Evolutionary conservation across 2,113 vertebrate species (phyloP), one percentile per base, ranked within the genome.

Genomic region (Malurus alboscapulatus): DNA sequence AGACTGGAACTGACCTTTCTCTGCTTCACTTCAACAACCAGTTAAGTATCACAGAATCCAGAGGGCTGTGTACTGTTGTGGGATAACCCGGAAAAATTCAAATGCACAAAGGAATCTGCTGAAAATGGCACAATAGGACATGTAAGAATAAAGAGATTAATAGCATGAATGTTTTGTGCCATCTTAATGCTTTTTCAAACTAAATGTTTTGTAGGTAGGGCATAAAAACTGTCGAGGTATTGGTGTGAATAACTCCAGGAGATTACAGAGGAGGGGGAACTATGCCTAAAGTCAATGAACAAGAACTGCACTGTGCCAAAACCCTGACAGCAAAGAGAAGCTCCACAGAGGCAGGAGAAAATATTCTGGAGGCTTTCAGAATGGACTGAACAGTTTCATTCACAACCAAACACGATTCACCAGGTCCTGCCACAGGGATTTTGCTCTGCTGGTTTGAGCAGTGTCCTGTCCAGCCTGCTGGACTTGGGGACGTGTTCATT

Each of bases 51-150:
- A 66, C 1, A 25, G 42, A 74, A 48, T 26, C 16, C 8, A 76
- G 0, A 65, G 26, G 26, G 13, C 8, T 27, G 4, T 21, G 55
- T 12, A 27, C 6, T 6, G 5, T 4, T 71, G 12, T 50, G 32
- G 25, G 14, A 63, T 32, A 69, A 50, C 15, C 7, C 6, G 27
- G 22, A 75, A 91, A 87, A 62, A 54, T 8, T 57, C 40, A 47
- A 19, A 58, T 0, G 5, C 7, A 10, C 12, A 14, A 68, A 59
- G n/a, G 21, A 65, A 65, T 44, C 12, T 67, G 10, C 17, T 65
- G 24, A 51, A 82, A 82, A 59, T 0, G 50, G 48, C 19, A 67
- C 27, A 63, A 4, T 21, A 29, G 40, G 13, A 59, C 17, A 59
- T 12, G 16, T 40, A 47, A 67, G 25, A 90, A 79, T 32, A 61